Percentiles rank a stretch among this genome's conserved stretches.
phyloP scores from a whole-genome alignment of 2,797 vertebrate species.

The Crenichthys baileyi region DNA sequence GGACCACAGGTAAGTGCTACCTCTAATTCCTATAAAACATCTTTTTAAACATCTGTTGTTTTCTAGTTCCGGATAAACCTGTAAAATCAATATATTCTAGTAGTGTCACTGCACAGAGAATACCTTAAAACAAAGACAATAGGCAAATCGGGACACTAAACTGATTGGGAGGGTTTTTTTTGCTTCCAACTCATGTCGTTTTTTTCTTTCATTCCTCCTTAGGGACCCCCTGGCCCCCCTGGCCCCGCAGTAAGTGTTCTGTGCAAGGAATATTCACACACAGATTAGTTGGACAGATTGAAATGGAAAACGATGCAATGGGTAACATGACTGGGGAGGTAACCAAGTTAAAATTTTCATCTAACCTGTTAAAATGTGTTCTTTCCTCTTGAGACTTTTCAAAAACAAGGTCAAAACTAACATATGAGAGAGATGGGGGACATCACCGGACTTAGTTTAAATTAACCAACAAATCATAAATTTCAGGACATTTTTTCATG shows the following conservation, averaged over 20 bases:
- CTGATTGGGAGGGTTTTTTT: conserved; percentile 9
- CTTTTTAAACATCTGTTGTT: background rate
- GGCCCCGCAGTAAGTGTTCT: conserved; percentile 87
- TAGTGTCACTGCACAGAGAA: background rate
- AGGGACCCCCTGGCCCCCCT: conserved; percentile 91
- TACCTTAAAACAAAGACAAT: background rate
- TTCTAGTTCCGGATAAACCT: background rate
- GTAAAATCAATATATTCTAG: background rate
- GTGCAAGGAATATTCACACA: conserved; percentile 8
- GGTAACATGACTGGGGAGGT: background rate
- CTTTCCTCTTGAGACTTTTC: conserved; percentile 13
- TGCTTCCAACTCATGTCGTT: conserved; percentile 23
- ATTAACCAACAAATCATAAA: conserved; percentile 18
- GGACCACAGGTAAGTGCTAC: conserved; percentile 88
- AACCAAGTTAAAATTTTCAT: background rate
- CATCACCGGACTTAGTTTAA: conserved; percentile 9
- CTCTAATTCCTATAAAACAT: background rate
- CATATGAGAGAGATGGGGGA: background rate
- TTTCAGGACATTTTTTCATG: background rate
- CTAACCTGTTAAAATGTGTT: conserved; percentile 4
- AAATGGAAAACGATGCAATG: background rate
- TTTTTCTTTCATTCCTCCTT: conserved; percentile 47
- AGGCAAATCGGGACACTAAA: conserved; percentile 14
- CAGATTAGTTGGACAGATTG: background rate
- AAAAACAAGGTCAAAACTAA: background rate